Base-by-base conservation (phyloP, 2,797 vertebrate genomes). In the Eidolon dupreanum region DNA sequence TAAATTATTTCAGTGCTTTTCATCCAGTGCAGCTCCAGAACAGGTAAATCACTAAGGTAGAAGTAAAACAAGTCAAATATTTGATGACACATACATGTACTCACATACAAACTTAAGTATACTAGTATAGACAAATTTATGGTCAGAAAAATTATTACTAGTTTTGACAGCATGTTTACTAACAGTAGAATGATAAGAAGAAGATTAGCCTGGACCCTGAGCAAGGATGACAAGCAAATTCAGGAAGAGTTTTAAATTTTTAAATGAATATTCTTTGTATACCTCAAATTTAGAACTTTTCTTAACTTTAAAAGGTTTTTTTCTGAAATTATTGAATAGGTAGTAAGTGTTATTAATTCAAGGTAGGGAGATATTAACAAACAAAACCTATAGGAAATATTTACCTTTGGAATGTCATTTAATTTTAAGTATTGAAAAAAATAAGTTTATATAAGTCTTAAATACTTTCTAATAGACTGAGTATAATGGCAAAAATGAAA, bases 181-280 rank as follows among this genome's bases (percentile, higher is more conserved):
- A 38, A 83, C 51, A 46, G 36, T 82, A 36, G 36, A 77, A 61
- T 0, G 0, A 36, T 70, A 36, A 2, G 53, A n/a, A 83, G 49
- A 84, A 75, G 28, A 59, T 53, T 33, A 43, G 2, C 3, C 49
- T 68, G 33, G 31, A 2, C 24, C 17, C 17, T n/a, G 36, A 36
- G 33, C 31, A 46, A 74, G 26, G 41, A 33, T n/a, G 84, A 81
- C 41, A 28, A 31, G 20, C 12, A 43, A 68, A 88, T 59, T 66
- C 26, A 49, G 33, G 28, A 41, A 81, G 33, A 1, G 7, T 66
- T 36, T 4, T 4, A 55, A 43, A 43, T 71, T 88, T 77, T 94
- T 77, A 85, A 94, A 41, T 74, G 59, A 94, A 90, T 88, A 71
- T 91, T 95, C 38, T 95, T 96, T 94, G 38, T 71, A 61, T 49